Percentiles rank a stretch among this genome's conserved stretches.
Evolutionary conservation across 1,140 invertebrate species (phyloP).

Genomic region (Probaryconus sp.): DNA sequence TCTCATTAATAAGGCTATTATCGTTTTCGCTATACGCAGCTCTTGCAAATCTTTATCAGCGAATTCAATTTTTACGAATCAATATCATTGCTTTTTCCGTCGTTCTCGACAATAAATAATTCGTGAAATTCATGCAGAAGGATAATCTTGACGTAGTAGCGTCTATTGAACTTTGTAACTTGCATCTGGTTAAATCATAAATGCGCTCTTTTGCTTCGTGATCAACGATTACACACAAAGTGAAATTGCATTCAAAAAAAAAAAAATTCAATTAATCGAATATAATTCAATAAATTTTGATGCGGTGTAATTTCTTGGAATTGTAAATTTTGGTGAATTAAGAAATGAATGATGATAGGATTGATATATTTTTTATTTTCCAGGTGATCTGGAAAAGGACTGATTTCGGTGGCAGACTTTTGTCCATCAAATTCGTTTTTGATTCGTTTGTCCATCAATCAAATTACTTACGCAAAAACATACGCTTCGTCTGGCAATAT

Average conservation of each 20-base stretch:
- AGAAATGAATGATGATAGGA: too few relatives aligned
- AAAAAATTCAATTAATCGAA: too few relatives aligned
- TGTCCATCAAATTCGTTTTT: constrained; percentile 1
- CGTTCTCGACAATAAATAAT: constrained; percentile 30
- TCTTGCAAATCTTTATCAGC: constrained; percentile 3
- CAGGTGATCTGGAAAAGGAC: too few relatives aligned
- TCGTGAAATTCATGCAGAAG: constrained; percentile 21
- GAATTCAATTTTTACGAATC: constrained; percentile 14
- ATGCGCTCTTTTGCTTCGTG: constrained; percentile 21
- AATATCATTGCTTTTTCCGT: constrained; percentile 24
- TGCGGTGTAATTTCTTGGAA: too few relatives aligned
- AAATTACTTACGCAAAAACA: constrained; percentile 32
- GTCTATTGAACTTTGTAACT: constrained; percentile 53
- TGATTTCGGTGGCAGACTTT: too few relatives aligned
- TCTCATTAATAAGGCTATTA: too few relatives aligned
- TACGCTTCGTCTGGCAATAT: constrained; percentile 31
- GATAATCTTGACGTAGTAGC: constrained; percentile 40
- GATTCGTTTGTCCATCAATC: constrained; percentile 28
- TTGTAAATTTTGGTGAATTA: too few relatives aligned
- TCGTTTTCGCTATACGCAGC: too few relatives aligned
- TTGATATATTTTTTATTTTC: too few relatives aligned
- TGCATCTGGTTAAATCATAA: constrained; percentile 46
- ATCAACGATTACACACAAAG: constrained; percentile 5
- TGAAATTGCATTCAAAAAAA: constrained; percentile 5
- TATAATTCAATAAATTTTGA: too few relatives aligned